Conservation (phyloP, 2,797 vertebrate genomes). For the Hippocampus kuda region DNA sequence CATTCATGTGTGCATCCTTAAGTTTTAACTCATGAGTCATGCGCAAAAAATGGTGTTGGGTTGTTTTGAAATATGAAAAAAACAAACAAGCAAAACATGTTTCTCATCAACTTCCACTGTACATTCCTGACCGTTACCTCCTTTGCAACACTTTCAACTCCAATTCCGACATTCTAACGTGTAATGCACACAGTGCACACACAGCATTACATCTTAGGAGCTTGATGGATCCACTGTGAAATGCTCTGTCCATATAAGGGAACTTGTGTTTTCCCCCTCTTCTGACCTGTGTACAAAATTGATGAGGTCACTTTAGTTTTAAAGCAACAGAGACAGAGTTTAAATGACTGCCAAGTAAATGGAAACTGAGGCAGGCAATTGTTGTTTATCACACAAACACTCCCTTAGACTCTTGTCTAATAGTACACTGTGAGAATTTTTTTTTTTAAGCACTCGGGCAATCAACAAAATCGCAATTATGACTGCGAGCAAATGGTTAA, state of each 20-base stretch:
- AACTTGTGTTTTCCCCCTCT: slow-evolving; percentile 75
- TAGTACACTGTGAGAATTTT: slow-evolving; percentile 35
- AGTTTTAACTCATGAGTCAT: not conserved
- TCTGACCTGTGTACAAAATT: slow-evolving; percentile 74
- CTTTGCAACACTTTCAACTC: not conserved
- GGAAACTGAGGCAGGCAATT: not conserved
- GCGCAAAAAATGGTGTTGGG: not conserved
- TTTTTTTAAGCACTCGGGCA: slow-evolving; percentile 46
- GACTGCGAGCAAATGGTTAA: not conserved
- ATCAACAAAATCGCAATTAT: slow-evolving; percentile 30
- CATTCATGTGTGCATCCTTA: not conserved
- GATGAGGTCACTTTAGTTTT: slow-evolving; percentile 66
- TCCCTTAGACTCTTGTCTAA: slow-evolving; percentile 31
- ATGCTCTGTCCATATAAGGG: slow-evolving; percentile 84
- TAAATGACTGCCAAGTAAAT: not conserved
- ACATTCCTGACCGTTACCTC: not conserved
- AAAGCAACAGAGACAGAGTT: not conserved
- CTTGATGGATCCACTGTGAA: slow-evolving; percentile 46
- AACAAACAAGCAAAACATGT: not conserved
- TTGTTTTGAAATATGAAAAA: not conserved
- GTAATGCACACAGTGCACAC: not conserved
- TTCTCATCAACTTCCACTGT: not conserved
- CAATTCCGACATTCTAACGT: not conserved
- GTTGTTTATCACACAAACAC: slow-evolving; percentile 11
- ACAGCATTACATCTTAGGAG: slow-evolving; percentile 33